These are phyloP conservation scores for Eupleurogrammus muticus DNA, from an alignment of 2,797 vertebrate genomes.

Conservation along the genomic window DNA sequence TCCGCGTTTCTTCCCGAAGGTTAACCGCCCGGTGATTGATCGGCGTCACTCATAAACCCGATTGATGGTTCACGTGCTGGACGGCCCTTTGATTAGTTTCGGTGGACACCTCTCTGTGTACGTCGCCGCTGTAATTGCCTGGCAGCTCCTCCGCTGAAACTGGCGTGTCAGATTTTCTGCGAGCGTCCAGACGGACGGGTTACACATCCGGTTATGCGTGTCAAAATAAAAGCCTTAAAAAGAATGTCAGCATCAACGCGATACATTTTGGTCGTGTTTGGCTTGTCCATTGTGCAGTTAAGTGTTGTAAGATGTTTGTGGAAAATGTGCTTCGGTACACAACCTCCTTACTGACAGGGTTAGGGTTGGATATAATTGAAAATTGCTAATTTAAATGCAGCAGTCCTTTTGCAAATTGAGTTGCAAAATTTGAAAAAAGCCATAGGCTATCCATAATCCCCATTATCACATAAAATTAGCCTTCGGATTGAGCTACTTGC, in stretches of 20 bases:
- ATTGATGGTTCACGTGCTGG: constrained; percentile 73
- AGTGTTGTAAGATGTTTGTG: too few species aligned
- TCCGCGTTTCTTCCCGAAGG: constrained; percentile 71
- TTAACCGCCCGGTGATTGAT: constrained; percentile 75
- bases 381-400: too few species aligned
- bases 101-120: constrained; percentile 55
- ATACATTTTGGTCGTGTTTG: too few species aligned
- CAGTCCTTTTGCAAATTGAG: too few species aligned
- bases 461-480: too few species aligned
- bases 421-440: too few species aligned
- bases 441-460: too few species aligned
- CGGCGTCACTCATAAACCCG: constrained; percentile 68
- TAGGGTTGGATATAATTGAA: too few species aligned
- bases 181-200: constrained; percentile 15
- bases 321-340: too few species aligned
- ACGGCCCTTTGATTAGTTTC: constrained; percentile 81
- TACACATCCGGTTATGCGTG: background rate
- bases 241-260: background rate
- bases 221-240: constrained; percentile 58
- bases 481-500: too few species aligned
- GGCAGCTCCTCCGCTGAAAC: constrained; percentile 43
- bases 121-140: constrained; percentile 52
- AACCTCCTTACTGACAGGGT: too few species aligned
- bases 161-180: constrained; percentile 56
- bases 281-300: too few species aligned